Percentiles rank a stretch among this genome's conserved stretches.
Conservation (phyloP, 2,888 invertebrate species). For the Aphodius sticticus region DNA sequence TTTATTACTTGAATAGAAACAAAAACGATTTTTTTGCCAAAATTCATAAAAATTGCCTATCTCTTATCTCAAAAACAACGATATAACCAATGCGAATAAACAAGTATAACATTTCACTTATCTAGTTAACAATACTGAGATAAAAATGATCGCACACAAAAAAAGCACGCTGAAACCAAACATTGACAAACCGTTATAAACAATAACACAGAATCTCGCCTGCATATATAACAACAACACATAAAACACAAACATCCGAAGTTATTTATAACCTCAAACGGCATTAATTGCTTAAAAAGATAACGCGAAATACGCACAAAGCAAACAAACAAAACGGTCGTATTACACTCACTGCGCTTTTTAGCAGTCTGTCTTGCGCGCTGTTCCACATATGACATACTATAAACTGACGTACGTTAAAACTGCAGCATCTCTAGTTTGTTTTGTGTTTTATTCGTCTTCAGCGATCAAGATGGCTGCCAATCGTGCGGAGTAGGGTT, state of each 20-base stretch:
- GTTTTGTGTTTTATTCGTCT: constrained; percentile 32
- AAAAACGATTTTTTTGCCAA: too few relatives aligned
- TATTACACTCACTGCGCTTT: not conserved
- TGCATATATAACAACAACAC: not conserved
- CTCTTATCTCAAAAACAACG: too few relatives aligned
- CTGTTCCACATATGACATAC: not conserved
- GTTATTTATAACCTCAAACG: not conserved
- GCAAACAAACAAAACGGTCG: not conserved
- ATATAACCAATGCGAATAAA: too few relatives aligned
- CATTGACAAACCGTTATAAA: not conserved
- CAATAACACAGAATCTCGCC: not conserved
- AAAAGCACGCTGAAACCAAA: not conserved
- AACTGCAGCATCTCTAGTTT: not conserved
- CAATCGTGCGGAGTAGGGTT: constrained; percentile 50
- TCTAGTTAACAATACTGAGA: too few relatives aligned
- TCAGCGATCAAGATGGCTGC: constrained; percentile 48
- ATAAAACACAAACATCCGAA: not conserved
- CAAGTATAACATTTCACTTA: too few relatives aligned
- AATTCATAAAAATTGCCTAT: too few relatives aligned
- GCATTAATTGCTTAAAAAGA: not conserved
- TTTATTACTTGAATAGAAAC: too few relatives aligned
- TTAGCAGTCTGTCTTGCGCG: not conserved
- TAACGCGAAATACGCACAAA: not conserved
- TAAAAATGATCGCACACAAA: too few relatives aligned
- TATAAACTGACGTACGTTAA: not conserved